phyloP scores from a whole-genome alignment of 2,797 vertebrate genomes.

The Sitta carolinensis region DNA sequence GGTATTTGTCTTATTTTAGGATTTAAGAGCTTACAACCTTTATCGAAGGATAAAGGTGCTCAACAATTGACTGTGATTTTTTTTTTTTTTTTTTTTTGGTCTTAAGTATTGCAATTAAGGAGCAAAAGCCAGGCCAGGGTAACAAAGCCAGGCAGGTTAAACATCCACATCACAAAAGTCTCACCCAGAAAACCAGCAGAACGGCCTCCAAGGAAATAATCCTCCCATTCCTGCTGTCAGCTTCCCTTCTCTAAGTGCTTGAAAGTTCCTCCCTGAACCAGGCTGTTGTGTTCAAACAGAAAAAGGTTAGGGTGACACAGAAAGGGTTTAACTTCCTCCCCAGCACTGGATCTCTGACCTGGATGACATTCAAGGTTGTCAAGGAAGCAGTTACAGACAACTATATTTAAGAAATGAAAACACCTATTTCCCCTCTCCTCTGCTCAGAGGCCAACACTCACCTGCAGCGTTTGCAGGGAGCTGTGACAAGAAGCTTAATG shows the following conservation, averaged over 20 bases:
- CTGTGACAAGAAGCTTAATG: background rate
- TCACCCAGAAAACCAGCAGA: background rate
- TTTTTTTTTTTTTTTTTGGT: background rate
- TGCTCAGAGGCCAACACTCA: background rate
- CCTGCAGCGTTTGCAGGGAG: background rate
- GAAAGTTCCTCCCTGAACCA: background rate
- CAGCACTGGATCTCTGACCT: background rate
- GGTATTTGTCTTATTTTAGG: conserved; percentile 17
- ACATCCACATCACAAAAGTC: background rate
- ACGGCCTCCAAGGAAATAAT: background rate
- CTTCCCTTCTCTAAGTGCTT: background rate
- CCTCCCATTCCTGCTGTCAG: background rate
- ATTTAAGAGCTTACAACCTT: background rate
- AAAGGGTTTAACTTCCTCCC: conserved; percentile 2
- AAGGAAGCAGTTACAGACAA: background rate
- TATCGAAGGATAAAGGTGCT: background rate
- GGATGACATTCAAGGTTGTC: conserved; percentile 5
- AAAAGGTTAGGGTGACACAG: conserved; percentile 1
- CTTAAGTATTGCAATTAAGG: background rate
- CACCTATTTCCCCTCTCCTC: background rate
- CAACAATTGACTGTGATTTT: background rate
- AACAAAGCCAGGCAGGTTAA: background rate
- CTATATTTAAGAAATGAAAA: conserved; percentile 3
- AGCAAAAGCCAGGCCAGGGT: background rate
- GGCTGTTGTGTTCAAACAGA: background rate